phyloP scores from a whole-genome alignment of 2,797 vertebrate genomes.

The Limosa lapponica region DNA sequence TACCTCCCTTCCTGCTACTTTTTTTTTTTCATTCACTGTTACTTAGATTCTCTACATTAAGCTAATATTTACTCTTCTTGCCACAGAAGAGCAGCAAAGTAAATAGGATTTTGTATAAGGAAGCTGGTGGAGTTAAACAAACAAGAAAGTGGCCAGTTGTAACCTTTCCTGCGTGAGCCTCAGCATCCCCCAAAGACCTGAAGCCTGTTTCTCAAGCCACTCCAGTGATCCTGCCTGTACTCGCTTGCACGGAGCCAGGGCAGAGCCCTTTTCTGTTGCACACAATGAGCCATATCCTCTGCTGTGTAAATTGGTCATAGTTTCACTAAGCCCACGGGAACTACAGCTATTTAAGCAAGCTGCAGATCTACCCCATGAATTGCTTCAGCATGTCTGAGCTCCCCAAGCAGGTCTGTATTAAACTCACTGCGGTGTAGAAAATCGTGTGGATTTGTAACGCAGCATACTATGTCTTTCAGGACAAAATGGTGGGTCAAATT shows the following conservation, averaged over 20 bases:
- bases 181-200: slow-evolving; percentile 9
- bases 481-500: background rate
- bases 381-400: slow-evolving; percentile 3
- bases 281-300: background rate
- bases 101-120: slow-evolving; percentile 57
- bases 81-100: slow-evolving; percentile 59
- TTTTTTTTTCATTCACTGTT: background rate
- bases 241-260: background rate
- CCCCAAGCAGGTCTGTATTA: background rate
- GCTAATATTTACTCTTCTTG: slow-evolving; percentile 65
- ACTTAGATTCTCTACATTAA: slow-evolving; percentile 60
- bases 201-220: background rate
- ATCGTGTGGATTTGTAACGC: background rate
- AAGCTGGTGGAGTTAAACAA: slow-evolving; percentile 62
- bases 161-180: slow-evolving; percentile 26
- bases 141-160: slow-evolving; percentile 30
- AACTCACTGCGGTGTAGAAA: background rate
- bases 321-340: background rate
- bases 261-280: background rate
- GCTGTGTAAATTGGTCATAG: background rate
- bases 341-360: background rate
- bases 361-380: slow-evolving; percentile 11
- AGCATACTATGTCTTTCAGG: background rate
- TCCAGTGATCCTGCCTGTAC: background rate
- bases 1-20: background rate